These are phyloP conservation scores for Athalia cordata DNA, from an alignment of 2,888 invertebrate genomes.

Conservation along the genomic window DNA sequence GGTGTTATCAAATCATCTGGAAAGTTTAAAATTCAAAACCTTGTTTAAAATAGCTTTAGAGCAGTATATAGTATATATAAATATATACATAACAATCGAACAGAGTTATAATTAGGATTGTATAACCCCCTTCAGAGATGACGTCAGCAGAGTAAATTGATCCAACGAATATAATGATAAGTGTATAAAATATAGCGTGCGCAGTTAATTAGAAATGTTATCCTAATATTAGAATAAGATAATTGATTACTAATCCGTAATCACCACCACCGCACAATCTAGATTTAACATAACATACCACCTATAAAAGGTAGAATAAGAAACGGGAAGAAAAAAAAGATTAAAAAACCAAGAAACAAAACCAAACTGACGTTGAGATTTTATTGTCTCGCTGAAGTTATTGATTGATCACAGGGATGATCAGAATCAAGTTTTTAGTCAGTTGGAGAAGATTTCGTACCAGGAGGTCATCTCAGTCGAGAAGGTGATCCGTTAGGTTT, in stretches of 20 bases:
- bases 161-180: constrained; percentile 1
- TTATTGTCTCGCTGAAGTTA: not conserved
- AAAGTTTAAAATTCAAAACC: constrained; percentile 42
- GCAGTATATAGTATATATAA: not conserved
- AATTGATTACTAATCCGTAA: constrained; percentile 5
- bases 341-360: not conserved
- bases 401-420: constrained; percentile 45
- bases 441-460: constrained; percentile 62
- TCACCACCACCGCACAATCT: not conserved
- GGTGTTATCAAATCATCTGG: constrained; percentile 93
- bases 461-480: constrained; percentile 56
- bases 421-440: constrained; percentile 67
- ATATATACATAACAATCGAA: not conserved
- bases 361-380: not conserved
- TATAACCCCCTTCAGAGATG: not conserved
- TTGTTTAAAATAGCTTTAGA: not conserved
- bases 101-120: constrained; percentile 30
- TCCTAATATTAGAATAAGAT: constrained; percentile 2
- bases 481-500: constrained; percentile 54
- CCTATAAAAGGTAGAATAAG: too few species aligned
- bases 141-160: constrained; percentile 14
- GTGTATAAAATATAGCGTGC: constrained; percentile 7
- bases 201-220: not conserved
- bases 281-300: too few species aligned
- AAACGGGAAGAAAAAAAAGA: too few species aligned